Evolutionary conservation across 2,113 vertebrate genomes (phyloP), one percentile per base, ranked within the genome.

Genomic region (Spea bombifrons): DNA sequence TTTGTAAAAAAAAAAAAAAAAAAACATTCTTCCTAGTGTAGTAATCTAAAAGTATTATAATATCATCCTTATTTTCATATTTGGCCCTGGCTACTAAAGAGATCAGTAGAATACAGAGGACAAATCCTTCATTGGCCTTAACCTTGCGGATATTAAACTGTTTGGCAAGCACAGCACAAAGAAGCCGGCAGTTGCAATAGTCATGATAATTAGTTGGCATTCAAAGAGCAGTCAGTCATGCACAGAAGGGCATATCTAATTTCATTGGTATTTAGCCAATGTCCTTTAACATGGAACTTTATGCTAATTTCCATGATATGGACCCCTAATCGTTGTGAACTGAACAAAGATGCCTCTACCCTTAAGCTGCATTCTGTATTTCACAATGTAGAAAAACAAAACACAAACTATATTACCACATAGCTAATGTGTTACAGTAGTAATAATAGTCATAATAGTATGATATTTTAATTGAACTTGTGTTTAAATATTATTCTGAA

Each of bases 221-320:
- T 80, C 78, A 80, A 74, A 71, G 71, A 67, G 78, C 65, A 80
- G 78, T 80, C 78, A 80, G 44, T 74, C 71, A 80, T 80, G 78
- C 73, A 80, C 49, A 80, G 71, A 80, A 80, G 71, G 65, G 78
- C 78, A 80, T 80, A 80, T 80, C 78, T 74, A 80, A 80, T 80
- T 80, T 74, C 78, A 80, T 63, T 80, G 78, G 78, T 67, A 74
- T 73, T 68, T 74, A 80, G 78, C 65, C 78, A 80, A 74, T 61
- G 72, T 50, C 52, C 59, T 80, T 67, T 74, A 80, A 80, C 71
- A 74, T 74, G 71, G 45, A 66, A 57, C 44, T 46, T 74, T 73
- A 80, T 80, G 71, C 71, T 59, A 55, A 73, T 80, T 74, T 73
- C 65, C 65, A 80, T 74, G 52, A 47, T 74, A 74, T 67, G 65